These are phyloP conservation scores for Papilio xuthus DNA, from an alignment of 1,140 invertebrate genomes.

Conservation along the genomic window DNA sequence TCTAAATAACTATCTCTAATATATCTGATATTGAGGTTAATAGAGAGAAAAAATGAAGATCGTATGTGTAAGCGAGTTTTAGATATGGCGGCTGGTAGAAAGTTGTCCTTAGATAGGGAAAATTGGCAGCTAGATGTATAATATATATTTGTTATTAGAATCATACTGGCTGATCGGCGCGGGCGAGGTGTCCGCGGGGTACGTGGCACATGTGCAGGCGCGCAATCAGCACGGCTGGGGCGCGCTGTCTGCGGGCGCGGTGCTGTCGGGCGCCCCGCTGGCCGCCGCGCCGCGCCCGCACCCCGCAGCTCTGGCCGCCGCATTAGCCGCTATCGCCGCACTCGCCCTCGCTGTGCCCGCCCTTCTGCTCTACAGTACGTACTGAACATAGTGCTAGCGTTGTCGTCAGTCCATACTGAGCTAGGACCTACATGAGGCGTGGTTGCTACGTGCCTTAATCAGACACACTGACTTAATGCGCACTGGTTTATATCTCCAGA, in stretches of 20 bases:
- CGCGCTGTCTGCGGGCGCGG: slow-evolving; percentile 81
- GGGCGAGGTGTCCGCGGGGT: slow-evolving; percentile 85
- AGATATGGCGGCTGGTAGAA: too few species aligned
- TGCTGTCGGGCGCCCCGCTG: slow-evolving; percentile 79
- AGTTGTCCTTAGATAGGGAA: not conserved
- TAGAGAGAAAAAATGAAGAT: too few species aligned
- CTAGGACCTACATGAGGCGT: too few species aligned
- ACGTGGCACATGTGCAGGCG: slow-evolving; percentile 89
- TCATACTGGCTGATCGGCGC: slow-evolving; percentile 90
- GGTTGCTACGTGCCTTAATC: too few species aligned
- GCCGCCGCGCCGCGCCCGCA: slow-evolving; percentile 83
- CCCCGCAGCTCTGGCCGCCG: slow-evolving; percentile 83
- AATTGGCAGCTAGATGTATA: not conserved
- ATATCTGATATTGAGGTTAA: not conserved
- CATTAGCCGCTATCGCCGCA: slow-evolving; percentile 77
- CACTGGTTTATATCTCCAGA: too few species aligned
- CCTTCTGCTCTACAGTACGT: slow-evolving; percentile 79
- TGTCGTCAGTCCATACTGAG: too few species aligned
- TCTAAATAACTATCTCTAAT: too few species aligned
- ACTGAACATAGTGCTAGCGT: not conserved
- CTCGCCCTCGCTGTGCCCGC: slow-evolving; percentile 74
- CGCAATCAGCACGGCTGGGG: slow-evolving; percentile 93
- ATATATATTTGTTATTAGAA: slow-evolving; percentile 69
- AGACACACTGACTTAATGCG: too few species aligned
- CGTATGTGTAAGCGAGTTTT: too few species aligned